Evolutionary conservation across 1,140 invertebrate genomes (phyloP).

Genomic region (Oryctes rhinoceros): DNA sequence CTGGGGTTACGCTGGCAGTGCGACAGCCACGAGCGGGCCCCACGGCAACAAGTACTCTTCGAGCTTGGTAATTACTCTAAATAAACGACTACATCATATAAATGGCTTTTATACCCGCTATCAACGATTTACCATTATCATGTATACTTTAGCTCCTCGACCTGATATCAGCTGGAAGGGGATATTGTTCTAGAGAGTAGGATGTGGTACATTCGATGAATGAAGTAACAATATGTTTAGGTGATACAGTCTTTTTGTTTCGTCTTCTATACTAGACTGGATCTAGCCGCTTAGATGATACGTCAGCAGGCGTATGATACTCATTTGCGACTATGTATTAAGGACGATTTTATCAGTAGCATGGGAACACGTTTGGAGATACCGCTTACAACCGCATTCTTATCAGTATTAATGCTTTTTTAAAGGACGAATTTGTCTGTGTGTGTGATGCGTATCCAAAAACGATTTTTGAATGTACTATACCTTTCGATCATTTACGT

Average conservation of each 20-base stretch:
- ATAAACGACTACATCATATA: background rate
- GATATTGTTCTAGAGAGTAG: background rate
- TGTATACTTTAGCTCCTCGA: conserved; percentile 23
- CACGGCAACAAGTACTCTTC: conserved; percentile 6
- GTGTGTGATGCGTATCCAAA: background rate
- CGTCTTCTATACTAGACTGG: conserved; percentile 28
- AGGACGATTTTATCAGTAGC: background rate
- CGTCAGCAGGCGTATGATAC: conserved; percentile 2
- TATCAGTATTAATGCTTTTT: background rate
- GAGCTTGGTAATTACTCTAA: conserved; percentile 25
- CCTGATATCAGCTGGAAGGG: conserved; percentile 25
- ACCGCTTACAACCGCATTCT: background rate
- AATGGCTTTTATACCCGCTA: conserved; percentile 34
- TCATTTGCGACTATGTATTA: conserved; percentile 8
- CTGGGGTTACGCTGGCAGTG: conserved; percentile 30
- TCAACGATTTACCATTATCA: conserved; percentile 22
- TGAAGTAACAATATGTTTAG: background rate
- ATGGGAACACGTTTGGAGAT: background rate
- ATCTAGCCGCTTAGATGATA: conserved; percentile 33
- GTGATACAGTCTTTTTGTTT: background rate
- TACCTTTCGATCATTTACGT: background rate
- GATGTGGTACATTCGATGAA: conserved; percentile 8
- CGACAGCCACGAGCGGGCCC: conserved; percentile 24
- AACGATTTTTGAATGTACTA: background rate
- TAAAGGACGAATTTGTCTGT: background rate